phyloP scores from a whole-genome alignment of 30 jellyfish, hydroid and myxozoan species.

The Rhopilema esculentum region DNA sequence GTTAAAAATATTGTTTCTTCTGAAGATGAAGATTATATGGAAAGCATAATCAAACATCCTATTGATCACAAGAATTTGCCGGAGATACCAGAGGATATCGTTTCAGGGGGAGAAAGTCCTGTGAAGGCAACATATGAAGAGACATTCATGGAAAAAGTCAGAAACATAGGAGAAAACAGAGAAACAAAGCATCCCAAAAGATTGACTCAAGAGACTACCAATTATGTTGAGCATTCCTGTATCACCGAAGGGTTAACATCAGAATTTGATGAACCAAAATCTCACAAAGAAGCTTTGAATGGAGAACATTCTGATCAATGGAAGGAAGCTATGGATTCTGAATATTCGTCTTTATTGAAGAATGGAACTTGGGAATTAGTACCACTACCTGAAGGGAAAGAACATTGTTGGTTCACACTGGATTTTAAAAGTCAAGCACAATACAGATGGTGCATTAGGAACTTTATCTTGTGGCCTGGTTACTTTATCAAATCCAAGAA shows the following conservation, averaged over 20 bases:
- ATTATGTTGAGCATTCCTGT: constrained; percentile 19
- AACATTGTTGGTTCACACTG: constrained; percentile 31
- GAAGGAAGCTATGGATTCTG: constrained; percentile 48
- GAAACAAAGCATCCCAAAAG: constrained; percentile 18
- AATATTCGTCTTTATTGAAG: constrained; percentile 32
- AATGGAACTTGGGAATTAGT: constrained; percentile 67
- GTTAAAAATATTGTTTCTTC: constrained; percentile 3
- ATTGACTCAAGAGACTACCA: constrained; percentile 20
- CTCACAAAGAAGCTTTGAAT: constrained; percentile 25
- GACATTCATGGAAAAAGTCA: constrained; percentile 50
- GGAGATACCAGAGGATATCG: constrained; percentile 27
- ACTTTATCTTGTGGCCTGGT: no score
- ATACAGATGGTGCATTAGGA: constrained; percentile 36
- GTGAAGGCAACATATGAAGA: constrained; percentile 48
- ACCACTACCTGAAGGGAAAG: constrained; percentile 37
- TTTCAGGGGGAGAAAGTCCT: constrained; percentile 66
- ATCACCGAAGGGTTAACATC: constrained; percentile 11
- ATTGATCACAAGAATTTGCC: constrained; percentile 10
- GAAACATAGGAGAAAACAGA: constrained; percentile 9
- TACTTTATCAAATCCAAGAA: constrained; percentile 46
- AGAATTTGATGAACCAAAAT: constrained; percentile 46
- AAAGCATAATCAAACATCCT: constrained; percentile 18
- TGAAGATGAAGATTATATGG: constrained; percentile 24
- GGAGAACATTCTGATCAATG: constrained; percentile 48
- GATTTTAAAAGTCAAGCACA: constrained; percentile 37